Evolutionary conservation across 2,113 vertebrate species (phyloP).

Genomic region (Mungos mungo): DNA sequence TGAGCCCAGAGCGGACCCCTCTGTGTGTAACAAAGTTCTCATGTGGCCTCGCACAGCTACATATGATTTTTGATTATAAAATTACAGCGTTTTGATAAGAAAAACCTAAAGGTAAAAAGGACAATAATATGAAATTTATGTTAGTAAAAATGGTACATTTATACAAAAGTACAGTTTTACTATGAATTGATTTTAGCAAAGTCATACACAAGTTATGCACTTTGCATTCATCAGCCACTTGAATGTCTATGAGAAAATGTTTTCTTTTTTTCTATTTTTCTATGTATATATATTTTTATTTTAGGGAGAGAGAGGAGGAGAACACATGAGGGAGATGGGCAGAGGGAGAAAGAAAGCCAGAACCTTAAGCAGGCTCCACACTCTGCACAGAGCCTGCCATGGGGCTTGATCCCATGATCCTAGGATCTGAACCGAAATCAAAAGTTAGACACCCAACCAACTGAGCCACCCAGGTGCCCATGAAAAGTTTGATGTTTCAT

Average conservation of each 20-base stretch:
- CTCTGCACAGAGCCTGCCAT: too few relatives aligned
- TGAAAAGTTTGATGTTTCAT: too few relatives aligned
- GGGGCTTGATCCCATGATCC: too few relatives aligned
- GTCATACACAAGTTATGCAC: neutral
- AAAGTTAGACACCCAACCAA: too few relatives aligned
- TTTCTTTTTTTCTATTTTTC: neutral
- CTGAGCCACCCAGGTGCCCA: too few relatives aligned
- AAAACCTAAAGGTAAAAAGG: neutral
- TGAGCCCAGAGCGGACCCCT: neutral
- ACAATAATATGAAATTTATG: neutral
- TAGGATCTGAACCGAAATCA: too few relatives aligned
- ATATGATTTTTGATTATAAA: neutral
- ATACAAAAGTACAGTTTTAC: neutral
- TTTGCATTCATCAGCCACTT: neutral
- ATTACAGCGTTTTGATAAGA: neutral
- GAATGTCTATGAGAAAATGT: neutral
- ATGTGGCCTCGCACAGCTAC: neutral
- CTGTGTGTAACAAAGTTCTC: neutral
- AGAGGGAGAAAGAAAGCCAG: too few relatives aligned
- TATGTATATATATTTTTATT: too few relatives aligned
- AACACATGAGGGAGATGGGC: too few relatives aligned
- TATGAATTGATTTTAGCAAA: neutral
- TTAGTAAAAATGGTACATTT: neutral
- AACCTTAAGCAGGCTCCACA: too few relatives aligned
- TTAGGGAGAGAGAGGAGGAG: too few relatives aligned